Base-by-base conservation (phyloP, 53 echinoderm and acorn worm genomes). In the Echinometra lucunter region DNA sequence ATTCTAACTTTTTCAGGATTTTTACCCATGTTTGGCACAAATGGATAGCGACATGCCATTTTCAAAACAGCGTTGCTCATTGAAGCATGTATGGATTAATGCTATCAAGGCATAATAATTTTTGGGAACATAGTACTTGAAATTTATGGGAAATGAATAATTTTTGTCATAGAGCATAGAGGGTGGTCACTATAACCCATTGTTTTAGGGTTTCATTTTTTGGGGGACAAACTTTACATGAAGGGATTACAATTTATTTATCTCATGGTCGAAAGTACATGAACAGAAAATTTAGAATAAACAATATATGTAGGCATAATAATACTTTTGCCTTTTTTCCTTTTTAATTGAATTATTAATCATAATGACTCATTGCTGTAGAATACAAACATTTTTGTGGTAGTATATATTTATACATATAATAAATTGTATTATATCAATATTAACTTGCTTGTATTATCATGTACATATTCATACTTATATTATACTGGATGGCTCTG, bases 401-500 rank as follows among this genome's bases (percentile, higher is more conserved):
- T 91, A 45, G 66, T 70, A 91, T 45, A 66, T 60, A 66, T 69
- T 27, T 67, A 91, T 91, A 47, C n/a, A n/a, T 88, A 56, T 60
- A 67, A 60, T 40, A 66, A 67, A 40, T 45, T 91, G 91, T 91
- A 91, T 70, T 91, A 91, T 91, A 91, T 67, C n/a, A 34, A 88
- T 37, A 55, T 89, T 27, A 75, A 66, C 66, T 66, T 66, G 91
- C 45, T 78, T 95, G 91, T 92, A 91, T 45, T 40, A 78, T 78
- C 42, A 30, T 95, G 95, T 92, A 95, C 75, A 95, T 95, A 95
- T 95, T 90, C 82, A 91, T 66, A 95, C 82, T 82, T n/a, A n/a
- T n/a, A n/a, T n/a, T n/a, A n/a, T n/a, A n/a, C n/a, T n/a, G n/a
- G n/a, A n/a, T n/a, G n/a, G n/a, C n/a, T n/a, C n/a, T n/a, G n/a